Percentiles rank a stretch among this genome's conserved stretches.
Conservation (phyloP, 2,113 vertebrate species). For the Ovis aries region ARS-UI_Ramb_v3.0 NC_056080.1:23029001-23029500, state of each 20-base stretch:
- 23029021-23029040: not conserved
- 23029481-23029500: not conserved
- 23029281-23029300: not conserved
- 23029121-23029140: not conserved
- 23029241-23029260: not conserved
- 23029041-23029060: not conserved
- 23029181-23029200: not conserved
- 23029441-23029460: constrained; percentile 13
- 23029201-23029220: not conserved
- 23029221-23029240: not conserved
- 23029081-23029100: rapidly evolving
- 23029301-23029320: not conserved
- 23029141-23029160: not conserved
- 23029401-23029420: constrained; percentile 26
- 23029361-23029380: constrained; percentile 7
- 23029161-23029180: not conserved
- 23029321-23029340: not conserved
- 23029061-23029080: not conserved
- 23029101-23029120: not conserved
- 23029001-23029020: not conserved
- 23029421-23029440: not conserved
- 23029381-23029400: not conserved
- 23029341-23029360: not conserved
- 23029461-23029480: constrained; percentile 40
- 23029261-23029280: not conserved